Percentiles rank a stretch among this genome's conserved stretches.
Evolutionary conservation across 1,140 invertebrate genomes (phyloP).

Genomic region (Eupeodes corollae): DNA sequence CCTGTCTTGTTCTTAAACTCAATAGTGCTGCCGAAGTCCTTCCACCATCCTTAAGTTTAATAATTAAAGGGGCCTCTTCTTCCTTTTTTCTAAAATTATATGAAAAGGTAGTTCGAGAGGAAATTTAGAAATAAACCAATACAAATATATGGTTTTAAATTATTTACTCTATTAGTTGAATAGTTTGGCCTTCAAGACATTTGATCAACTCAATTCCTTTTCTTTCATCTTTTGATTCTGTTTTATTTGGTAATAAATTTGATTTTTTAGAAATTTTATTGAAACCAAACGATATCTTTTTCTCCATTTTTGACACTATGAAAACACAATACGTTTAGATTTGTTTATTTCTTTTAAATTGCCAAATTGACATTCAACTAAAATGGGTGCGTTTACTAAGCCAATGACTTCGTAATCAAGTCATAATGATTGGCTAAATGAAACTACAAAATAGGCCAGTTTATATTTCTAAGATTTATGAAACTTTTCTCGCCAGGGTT

Average conservation of each 20-base stretch:
- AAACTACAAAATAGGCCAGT: too few relatives aligned
- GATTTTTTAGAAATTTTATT: conserved; percentile 56
- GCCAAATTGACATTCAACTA: too few relatives aligned
- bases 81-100: conserved; percentile 40
- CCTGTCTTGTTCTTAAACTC: conserved; percentile 26
- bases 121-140: conserved; percentile 13
- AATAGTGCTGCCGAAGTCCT: conserved; percentile 43
- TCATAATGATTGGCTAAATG: too few relatives aligned
- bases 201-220: conserved; percentile 60
- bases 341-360: too few relatives aligned
- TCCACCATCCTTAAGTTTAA: conserved; percentile 47
- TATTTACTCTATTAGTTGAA: conserved; percentile 50
- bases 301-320: conserved; percentile 42
- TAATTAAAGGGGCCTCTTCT: conserved; percentile 44
- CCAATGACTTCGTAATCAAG: too few relatives aligned
- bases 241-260: conserved; percentile 34
- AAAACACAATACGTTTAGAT: too few relatives aligned
- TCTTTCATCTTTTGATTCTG: conserved; percentile 38
- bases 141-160: neutral
- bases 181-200: conserved; percentile 59
- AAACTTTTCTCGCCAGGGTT: too few relatives aligned
- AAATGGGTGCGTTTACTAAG: too few relatives aligned
- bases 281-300: conserved; percentile 70
- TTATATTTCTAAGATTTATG: too few relatives aligned
- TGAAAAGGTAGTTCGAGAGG: too few relatives aligned